Base-by-base conservation (phyloP, 2,888 invertebrate species). In the Metallyticus violacea region DNA sequence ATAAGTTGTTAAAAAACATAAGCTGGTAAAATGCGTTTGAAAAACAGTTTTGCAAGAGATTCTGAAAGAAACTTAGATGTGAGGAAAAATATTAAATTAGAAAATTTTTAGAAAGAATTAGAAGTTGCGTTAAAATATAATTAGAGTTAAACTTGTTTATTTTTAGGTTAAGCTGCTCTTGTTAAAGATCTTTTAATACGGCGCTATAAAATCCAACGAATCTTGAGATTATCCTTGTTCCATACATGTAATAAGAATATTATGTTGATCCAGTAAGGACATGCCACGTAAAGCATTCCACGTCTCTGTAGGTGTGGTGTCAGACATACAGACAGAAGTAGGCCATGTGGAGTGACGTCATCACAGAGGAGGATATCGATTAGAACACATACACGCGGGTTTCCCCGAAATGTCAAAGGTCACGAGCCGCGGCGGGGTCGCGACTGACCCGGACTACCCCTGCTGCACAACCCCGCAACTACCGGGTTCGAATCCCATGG, bases 331-430 rank as follows among this genome's bases (percentile, higher is more conserved):
- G 40, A 62, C 40, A 62, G 40, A 62, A 62, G 40, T 62, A 62
- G 40, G 40, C 40, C 40, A 62, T 62, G 40, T 62, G 40, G 40
- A 62, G 40, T 62, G 40, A 62, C 40, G 40, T 62, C 40, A 62
- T 62, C 40, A 62, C 40, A 15, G 40, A 62, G 40, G 40, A 62
- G 40, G 40, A 62, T 62, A 62, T 62, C 40, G 40, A 62, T 62
- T 62, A 62, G 40, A 62, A 62, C 40, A 62, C 40, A 62, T 62
- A 62, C 40, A 62, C 40, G 40, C 40, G 40, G 40, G 40, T 62
- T 62, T 62, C 40, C 40, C 40, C 81, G 26, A 81, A 81, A 81
- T 81, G 81, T 81, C 81, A 81, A 81, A 81, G 81, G 30, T 81
- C 26, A 81, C 30, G 81, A 81, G 81, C 81, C 22, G 25, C 40